Percentiles rank a stretch among this genome's conserved stretches.
Evolutionary conservation across 1,140 invertebrate genomes (phyloP).

Genomic region (Reticulitermes speratus): DNA sequence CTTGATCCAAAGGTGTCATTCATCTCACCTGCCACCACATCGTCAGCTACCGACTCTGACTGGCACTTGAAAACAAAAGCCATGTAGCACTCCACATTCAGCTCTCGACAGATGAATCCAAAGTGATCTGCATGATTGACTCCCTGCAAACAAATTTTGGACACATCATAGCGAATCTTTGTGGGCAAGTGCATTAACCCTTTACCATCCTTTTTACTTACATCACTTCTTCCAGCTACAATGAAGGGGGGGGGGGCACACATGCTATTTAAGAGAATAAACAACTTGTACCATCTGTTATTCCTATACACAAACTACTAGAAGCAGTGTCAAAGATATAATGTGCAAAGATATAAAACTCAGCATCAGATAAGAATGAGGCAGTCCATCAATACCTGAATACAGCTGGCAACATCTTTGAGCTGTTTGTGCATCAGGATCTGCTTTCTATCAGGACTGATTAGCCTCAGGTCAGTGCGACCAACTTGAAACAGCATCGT

Average conservation of each 20-base stretch:
- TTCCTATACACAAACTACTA: too few relatives aligned
- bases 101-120: constrained; percentile 86
- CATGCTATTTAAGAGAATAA: too few relatives aligned
- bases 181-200: too few relatives aligned
- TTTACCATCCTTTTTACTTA: too few relatives aligned
- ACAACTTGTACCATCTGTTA: too few relatives aligned
- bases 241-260: too few relatives aligned
- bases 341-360: too few relatives aligned
- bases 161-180: background rate
- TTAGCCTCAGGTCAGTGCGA: constrained; percentile 80
- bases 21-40: constrained; percentile 69
- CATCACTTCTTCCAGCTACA: too few relatives aligned
- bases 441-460: constrained; percentile 89
- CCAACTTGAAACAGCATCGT: constrained; percentile 90
- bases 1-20: too few relatives aligned
- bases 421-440: constrained; percentile 83
- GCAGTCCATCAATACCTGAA: constrained; percentile 57
- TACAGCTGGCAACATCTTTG: constrained; percentile 83
- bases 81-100: constrained; percentile 65
- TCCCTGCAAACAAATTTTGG: constrained; percentile 56
- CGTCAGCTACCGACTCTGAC: constrained; percentile 73
- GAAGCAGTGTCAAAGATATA: too few relatives aligned
- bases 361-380: too few relatives aligned
- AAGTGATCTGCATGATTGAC: constrained; percentile 80
- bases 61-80: constrained; percentile 91